Evolutionary conservation across 2,888 invertebrate genomes (phyloP).

Genomic region (Fragum fragum): DNA sequence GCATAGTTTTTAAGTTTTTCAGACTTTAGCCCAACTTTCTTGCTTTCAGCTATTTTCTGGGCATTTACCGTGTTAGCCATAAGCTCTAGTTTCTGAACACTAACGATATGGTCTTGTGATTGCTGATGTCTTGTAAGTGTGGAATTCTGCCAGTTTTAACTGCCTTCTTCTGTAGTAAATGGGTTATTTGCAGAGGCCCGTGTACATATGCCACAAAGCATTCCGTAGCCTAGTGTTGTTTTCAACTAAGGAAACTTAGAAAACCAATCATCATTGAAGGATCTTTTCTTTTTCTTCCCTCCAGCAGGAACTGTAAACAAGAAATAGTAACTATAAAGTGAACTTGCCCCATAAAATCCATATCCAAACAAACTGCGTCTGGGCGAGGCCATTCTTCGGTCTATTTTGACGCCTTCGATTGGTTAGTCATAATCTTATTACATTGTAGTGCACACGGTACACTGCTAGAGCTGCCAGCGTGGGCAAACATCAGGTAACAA

Average conservation of each 20-base stretch:
- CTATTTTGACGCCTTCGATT: too few species aligned
- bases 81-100: background rate
- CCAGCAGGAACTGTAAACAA: background rate
- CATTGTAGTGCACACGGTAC: too few species aligned
- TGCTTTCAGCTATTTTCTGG: background rate
- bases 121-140: slow-evolving; percentile 12
- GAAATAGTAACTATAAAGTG: too few species aligned
- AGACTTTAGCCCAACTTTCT: background rate
- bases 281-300: background rate
- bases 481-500: too few species aligned
- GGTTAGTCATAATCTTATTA: too few species aligned
- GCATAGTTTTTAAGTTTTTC: background rate
- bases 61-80: background rate
- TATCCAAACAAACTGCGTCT: too few species aligned
- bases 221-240: background rate
- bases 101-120: background rate
- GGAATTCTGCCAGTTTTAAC: slow-evolving; percentile 14
- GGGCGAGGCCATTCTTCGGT: too few species aligned
- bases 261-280: background rate
- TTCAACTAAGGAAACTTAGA: background rate
- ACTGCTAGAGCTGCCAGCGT: too few species aligned
- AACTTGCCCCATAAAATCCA: too few species aligned
- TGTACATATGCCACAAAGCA: slow-evolving; percentile 3
- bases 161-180: slow-evolving; percentile 9
- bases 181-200: background rate